Evolutionary conservation across 2,113 vertebrate genomes (phyloP), one percentile per base, ranked within the genome.

Genomic region (Raja brachyura): DNA sequence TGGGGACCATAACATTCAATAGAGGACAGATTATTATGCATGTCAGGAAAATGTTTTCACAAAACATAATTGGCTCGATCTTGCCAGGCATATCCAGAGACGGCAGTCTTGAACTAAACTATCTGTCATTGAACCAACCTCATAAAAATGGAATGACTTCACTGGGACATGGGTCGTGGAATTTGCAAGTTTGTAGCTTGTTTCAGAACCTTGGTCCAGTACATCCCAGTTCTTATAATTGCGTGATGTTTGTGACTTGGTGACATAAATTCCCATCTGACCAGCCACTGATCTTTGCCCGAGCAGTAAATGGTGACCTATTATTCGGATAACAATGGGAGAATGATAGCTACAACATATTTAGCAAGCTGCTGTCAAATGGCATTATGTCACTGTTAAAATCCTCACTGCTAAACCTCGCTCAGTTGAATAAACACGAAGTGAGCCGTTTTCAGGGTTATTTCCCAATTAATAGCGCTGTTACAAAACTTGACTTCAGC

Each of bases 61-160:
- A 33, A 28, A 68, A 68, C 31, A 22, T 11, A 16, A 66, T 39
- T 56, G 79, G 8, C 22, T 56, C 48, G 61, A 54, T 25, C 63
- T 25, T 5, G 33, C 31, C 10, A 3, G 11, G 13, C 63, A 68
- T n/a, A 68, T 33, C n/a, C 86, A 66, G n/a, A 66, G 63, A 90
- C 68, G 59, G 39, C 85, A 88, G 85, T 66, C 85, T 63, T 90
- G 31, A 90, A 66, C 59, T 63, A 31, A 88, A 88, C 16, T 66
- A 31, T 31, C 63, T 33, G 59, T 83, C 79, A 83, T 83, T 56
- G 56, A 83, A 83, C 79, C 56, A 18, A 28, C 79, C 79, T 83
- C 79, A 83, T 83, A 59, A 83, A 83, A 83, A 56, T 83, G 9
- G 18, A 83, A 83, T 83, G 56, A 83, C 79, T 83, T 83, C 79